Evolutionary conservation across 2,113 vertebrate genomes (phyloP).

Genomic region (Microcebus ravelobensis): DNA sequence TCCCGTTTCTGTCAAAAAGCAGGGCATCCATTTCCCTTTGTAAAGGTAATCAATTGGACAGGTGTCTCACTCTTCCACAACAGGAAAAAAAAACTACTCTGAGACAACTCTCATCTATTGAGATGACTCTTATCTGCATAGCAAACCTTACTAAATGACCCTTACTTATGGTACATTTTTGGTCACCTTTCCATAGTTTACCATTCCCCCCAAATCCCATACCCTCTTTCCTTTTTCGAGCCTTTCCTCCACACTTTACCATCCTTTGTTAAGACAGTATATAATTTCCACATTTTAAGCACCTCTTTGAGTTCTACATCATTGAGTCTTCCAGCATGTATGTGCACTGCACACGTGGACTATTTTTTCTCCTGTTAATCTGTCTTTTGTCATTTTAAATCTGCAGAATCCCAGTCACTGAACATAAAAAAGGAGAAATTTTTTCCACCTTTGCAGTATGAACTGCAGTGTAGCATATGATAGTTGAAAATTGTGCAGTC

Average conservation of each 20-base stretch:
- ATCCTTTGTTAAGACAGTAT: background rate
- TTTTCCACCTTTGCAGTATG: background rate
- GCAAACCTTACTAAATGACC: background rate
- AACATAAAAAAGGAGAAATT: background rate
- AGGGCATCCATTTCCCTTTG: background rate
- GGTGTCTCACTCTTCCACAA: background rate
- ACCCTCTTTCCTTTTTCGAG: background rate
- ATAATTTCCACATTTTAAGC: background rate
- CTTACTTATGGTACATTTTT: background rate
- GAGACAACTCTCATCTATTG: background rate
- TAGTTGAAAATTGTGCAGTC: background rate
- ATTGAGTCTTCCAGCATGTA: background rate
- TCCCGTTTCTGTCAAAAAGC: background rate
- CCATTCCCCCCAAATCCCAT: background rate
- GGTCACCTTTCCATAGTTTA: background rate
- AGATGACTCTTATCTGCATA: background rate
- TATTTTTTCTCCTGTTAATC: background rate
- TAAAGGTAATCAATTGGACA: background rate
- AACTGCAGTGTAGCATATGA: background rate
- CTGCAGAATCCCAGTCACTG: background rate
- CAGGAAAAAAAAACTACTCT: background rate
- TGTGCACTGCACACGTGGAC: too few species aligned
- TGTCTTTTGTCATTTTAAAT: background rate
- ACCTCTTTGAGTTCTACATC: background rate
- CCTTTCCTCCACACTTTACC: background rate